phyloP scores from a whole-genome alignment of 2,797 vertebrate species.

The Lacerta bilineata region DNA sequence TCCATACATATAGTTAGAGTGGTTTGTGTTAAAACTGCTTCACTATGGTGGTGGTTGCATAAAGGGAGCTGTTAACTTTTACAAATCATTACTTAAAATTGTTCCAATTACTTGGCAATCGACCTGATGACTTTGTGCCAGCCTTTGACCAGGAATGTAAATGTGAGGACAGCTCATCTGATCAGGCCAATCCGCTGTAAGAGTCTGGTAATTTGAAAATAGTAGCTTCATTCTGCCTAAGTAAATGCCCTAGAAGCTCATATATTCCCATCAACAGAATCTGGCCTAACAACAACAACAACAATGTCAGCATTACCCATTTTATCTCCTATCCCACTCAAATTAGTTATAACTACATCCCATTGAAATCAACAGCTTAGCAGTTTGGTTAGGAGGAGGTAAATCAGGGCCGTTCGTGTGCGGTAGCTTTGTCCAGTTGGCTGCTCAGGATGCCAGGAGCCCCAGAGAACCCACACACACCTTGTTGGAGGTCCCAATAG shows the following conservation, averaged over 20 bases:
- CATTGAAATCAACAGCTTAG: neutral
- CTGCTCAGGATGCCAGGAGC: too few relatives aligned
- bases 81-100: slow-evolving; percentile 1
- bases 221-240: neutral
- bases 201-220: neutral
- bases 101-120: neutral
- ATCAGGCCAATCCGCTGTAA: neutral
- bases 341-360: neutral
- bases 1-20: neutral
- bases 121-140: neutral
- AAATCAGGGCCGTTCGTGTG: too few relatives aligned
- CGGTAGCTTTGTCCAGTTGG: too few relatives aligned
- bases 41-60: neutral
- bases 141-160: neutral
- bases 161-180: neutral
- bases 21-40: neutral
- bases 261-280: neutral
- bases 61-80: neutral
- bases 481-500: too few relatives aligned
- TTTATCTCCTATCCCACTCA: neutral
- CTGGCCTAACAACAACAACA: neutral
- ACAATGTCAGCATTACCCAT: neutral
- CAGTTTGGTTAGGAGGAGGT: too few relatives aligned
- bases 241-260: neutral
- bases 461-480: too few relatives aligned